Evolutionary conservation across 2,113 vertebrate genomes (phyloP).

Genomic region (Bubo scandiacus): DNA sequence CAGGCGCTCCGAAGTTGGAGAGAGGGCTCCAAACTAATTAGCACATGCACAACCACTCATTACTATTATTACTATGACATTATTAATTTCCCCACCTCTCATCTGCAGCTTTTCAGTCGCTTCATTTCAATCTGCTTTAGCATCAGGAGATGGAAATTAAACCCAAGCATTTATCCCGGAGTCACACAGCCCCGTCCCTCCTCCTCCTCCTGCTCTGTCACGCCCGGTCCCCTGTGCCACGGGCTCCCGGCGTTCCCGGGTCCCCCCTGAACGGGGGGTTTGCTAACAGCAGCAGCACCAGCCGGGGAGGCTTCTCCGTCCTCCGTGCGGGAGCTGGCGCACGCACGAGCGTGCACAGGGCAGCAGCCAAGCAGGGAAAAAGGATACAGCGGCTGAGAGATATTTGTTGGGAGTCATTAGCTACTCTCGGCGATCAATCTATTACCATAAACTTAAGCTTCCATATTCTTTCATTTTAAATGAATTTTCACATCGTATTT

Average conservation of each 20-base stretch:
- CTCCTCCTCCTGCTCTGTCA: neutral
- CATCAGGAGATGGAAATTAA: slow-evolving; percentile 8
- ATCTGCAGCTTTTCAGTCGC: neutral
- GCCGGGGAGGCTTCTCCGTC: slow-evolving; percentile 7
- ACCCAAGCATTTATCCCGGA: neutral
- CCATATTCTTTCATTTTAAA: slow-evolving; percentile 76
- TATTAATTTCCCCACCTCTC: slow-evolving; percentile 66
- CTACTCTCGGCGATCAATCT: slow-evolving; percentile 69
- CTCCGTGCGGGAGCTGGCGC: neutral
- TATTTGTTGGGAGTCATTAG: slow-evolving; percentile 70
- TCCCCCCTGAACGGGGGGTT: neutral
- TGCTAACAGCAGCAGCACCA: neutral
- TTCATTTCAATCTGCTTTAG: slow-evolving; percentile 5
- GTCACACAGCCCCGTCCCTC: neutral
- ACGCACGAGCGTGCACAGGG: neutral
- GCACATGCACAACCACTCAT: slow-evolving; percentile 45
- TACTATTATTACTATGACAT: slow-evolving; percentile 18
- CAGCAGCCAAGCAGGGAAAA: neutral
- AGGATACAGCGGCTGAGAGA: slow-evolving; percentile 16
- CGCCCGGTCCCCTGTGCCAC: rapidly evolving
- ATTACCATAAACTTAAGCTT: slow-evolving; percentile 77
- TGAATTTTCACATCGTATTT: slow-evolving; percentile 78
- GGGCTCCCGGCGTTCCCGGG: neutral
- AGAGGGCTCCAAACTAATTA: slow-evolving; percentile 38
- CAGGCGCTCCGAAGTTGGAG: neutral